A percentile compares a stretch with the other conserved stretches of the same genome.
Conservation (phyloP, 30 jellyfish, hydroid and myxozoan species). For the Aurelia aurita region DNA sequence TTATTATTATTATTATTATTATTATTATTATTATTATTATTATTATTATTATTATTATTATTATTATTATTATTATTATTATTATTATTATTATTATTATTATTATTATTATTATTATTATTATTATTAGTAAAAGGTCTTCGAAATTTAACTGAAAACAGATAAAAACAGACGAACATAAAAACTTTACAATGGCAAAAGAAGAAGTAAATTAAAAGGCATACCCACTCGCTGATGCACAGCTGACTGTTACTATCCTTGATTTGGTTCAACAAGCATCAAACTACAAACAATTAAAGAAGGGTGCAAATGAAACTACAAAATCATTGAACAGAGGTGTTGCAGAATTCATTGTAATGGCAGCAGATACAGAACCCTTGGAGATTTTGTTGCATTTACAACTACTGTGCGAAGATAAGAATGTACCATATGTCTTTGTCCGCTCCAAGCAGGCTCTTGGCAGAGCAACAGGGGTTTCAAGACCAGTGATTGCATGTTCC, state of each 20-base stretch:
- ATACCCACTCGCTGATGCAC: constrained; percentile 98
- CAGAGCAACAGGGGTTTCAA: constrained; percentile 99
- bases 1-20: too few species aligned
- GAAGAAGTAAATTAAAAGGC: constrained; percentile 99
- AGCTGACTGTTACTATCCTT: constrained; percentile 91
- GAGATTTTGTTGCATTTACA: constrained; percentile 98
- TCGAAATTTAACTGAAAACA: neutral
- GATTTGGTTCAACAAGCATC: constrained; percentile 98
- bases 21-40: too few species aligned
- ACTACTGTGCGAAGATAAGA: constrained; percentile 99
- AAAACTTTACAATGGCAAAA: constrained; percentile 36
- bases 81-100: too few species aligned
- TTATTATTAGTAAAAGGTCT: too few species aligned
- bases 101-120: too few species aligned
- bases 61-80: too few species aligned
- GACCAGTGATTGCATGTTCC: constrained; percentile 98
- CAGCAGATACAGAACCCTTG: constrained; percentile 99
- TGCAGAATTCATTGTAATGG: constrained; percentile 98
- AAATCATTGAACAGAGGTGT: constrained; percentile 96
- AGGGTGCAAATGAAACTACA: constrained; percentile 99
- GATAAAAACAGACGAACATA: neutral
- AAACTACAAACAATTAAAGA: constrained; percentile 94
- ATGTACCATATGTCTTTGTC: constrained; percentile 99
- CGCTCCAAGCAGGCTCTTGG: constrained; percentile 99
- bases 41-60: too few species aligned